Percentiles rank a stretch among this genome's conserved stretches.
These are phyloP conservation scores for Cheumatopsyche charites DNA, from an alignment of 1,140 invertebrate species.

Conservation along the genomic window DNA sequence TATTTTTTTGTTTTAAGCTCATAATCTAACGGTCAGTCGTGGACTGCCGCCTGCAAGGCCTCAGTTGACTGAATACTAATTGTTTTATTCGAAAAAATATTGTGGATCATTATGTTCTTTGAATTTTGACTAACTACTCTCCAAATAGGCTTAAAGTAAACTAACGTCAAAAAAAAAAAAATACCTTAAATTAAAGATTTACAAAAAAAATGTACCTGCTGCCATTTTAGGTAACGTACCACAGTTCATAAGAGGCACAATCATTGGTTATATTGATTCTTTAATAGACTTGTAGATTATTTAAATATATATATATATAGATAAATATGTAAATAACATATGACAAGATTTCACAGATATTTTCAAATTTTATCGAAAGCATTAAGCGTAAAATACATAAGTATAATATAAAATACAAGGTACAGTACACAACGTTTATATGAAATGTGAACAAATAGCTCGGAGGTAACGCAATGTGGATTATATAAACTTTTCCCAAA, in stretches of 20 bases:
- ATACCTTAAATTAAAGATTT: slow-evolving; percentile 46
- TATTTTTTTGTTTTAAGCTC: slow-evolving; percentile 48
- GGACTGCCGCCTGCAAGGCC: slow-evolving; percentile 46
- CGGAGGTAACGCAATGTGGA: slow-evolving; percentile 40
- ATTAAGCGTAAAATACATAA: slow-evolving; percentile 49
- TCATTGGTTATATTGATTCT: slow-evolving; percentile 47
- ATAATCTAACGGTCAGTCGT: slow-evolving; percentile 42
- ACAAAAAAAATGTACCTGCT: slow-evolving; percentile 44
- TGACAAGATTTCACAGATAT: slow-evolving; percentile 50
- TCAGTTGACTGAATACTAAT: slow-evolving; percentile 45
- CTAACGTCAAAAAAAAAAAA: slow-evolving; percentile 47
- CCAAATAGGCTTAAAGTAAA: slow-evolving; percentile 46
- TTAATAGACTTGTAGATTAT: slow-evolving; percentile 34
- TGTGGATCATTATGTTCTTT: slow-evolving; percentile 42
- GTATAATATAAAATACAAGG: slow-evolving; percentile 50
- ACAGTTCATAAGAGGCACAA: slow-evolving; percentile 49
- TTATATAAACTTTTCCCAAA: slow-evolving; percentile 19
- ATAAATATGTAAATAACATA: slow-evolving; percentile 42
- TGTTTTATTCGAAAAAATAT: slow-evolving; percentile 49
- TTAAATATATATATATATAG: slow-evolving; percentile 42
- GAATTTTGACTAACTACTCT: slow-evolving; percentile 48
- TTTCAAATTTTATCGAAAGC: slow-evolving; percentile 48
- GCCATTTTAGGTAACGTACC: slow-evolving; percentile 49
- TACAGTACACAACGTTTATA: slow-evolving; percentile 48
- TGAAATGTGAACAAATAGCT: slow-evolving; percentile 41